Evolutionary conservation across 2,888 invertebrate species (phyloP).

Genomic region (Meiosimyza decipiens): DNA sequence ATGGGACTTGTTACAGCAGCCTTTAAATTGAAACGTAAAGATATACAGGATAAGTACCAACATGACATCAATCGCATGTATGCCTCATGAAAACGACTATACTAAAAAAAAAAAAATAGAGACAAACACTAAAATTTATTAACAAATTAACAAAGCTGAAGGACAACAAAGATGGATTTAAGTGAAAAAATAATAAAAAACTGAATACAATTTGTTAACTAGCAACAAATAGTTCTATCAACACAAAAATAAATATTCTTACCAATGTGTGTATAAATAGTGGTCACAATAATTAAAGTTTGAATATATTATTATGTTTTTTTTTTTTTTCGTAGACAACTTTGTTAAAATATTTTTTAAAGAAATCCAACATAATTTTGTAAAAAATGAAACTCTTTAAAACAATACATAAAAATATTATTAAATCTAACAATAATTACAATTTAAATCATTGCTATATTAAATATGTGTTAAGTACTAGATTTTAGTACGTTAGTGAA

Average conservation of each 20-base stretch:
- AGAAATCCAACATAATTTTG: background rate
- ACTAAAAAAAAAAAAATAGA: slow-evolving; percentile 42
- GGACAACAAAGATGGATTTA: slow-evolving; percentile 26
- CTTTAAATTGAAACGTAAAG: slow-evolving; percentile 96
- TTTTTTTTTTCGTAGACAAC: background rate
- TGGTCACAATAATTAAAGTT: slow-evolving; percentile 26
- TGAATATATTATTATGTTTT: background rate
- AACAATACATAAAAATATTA: slow-evolving; percentile 22
- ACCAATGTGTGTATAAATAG: slow-evolving; percentile 28
- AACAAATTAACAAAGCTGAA: slow-evolving; percentile 5
- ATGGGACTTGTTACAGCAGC: slow-evolving; percentile 98
- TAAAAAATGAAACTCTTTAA: background rate
- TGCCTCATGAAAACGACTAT: slow-evolving; percentile 78
- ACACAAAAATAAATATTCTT: slow-evolving; percentile 12
- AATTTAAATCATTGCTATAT: slow-evolving; percentile 7
- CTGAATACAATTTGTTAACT: slow-evolving; percentile 16
- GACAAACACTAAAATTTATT: background rate
- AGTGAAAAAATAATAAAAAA: slow-evolving; percentile 31
- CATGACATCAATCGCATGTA: slow-evolving; percentile 95
- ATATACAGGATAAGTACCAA: slow-evolving; percentile 93
- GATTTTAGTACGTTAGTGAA: too few species aligned
- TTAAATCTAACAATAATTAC: slow-evolving; percentile 31
- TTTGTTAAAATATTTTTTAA: too few species aligned
- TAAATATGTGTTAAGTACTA: too few species aligned
- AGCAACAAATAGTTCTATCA: slow-evolving; percentile 16